Evolutionary conservation across 1,140 invertebrate genomes (phyloP), one percentile per base, ranked within the genome.

Genomic region (Conopomorpha cramerella): DNA sequence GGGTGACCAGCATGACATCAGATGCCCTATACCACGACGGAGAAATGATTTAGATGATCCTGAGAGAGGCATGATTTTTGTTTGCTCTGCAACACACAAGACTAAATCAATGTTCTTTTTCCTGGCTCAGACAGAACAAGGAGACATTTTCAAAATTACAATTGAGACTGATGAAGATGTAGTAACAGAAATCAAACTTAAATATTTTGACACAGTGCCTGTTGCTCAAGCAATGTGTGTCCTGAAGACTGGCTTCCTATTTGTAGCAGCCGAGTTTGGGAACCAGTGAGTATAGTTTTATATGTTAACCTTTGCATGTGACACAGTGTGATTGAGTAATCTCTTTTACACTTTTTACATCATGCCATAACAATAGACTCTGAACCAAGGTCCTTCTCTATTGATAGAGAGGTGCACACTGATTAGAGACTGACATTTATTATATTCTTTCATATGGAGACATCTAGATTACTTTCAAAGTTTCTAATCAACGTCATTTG

Each of bases 31-130:
- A 62, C 98, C 98, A 8, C 81, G 96, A 44, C 81, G 98, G 50
- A 83, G 96, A 44, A 99, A 99, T 81, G 97, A 99, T 79, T 79
- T 99, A n/a, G 98, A 99, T 81, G 97, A 99, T 79, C 96, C 96
- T 14, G 97, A 99, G 60, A 82, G 96, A 51, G 96, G 96, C 31
- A 98, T 99, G 93, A 98, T 99, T 49, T 98, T 99, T 79, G 96
- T 99, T 10, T 98, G 95, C 62, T 97, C 95, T 34, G 97, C 98
- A 2, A 98, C 97, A 2, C 98, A 99, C 63, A 99, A 99, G 66
- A 99, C 97, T 2, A 99, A 99, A 57, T 94, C 92, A 27, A 98
- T 98, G 95, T 99, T 98, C 57, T 98, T 98, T 81, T 98, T 96
- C 61, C 72, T 95, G 41, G 89, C 93, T 31, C 91, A 93, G 77